Base-by-base conservation (phyloP, 2,797 vertebrate genomes). In the Garrulus glandarius region DNA sequence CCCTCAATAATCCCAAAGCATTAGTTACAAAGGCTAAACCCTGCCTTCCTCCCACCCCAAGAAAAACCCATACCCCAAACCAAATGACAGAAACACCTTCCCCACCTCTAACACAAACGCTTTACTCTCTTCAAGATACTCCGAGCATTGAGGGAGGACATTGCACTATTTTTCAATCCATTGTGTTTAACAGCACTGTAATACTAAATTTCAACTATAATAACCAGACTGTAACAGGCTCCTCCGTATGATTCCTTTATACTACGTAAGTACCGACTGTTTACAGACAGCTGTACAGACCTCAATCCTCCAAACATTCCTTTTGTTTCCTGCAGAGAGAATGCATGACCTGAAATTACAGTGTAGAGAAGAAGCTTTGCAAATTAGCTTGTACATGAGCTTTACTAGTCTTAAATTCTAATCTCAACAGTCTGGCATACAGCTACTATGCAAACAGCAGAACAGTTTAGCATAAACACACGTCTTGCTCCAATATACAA, bases 331-430 rank as follows among this genome's bases (percentile, higher is more conserved):
- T 71, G 30, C 43, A 88, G 53, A 78, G 69, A 68, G 63, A 92
- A 95, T 49, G 15, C 46, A 61, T 57, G 89, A 85, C 89, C 53
- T 50, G 53, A 61, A 92, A 89, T 71, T 91, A 57, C 52, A 92
- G 46, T 4, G 6, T 3, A 47, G 57, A 57, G 89, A 87, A 93
- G 68, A 2, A 90, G 89, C 72, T 92, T 88, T 75, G 65, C 30
- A 90, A 95, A 93, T 95, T 78, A 94, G 72, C 82, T 93, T 86
- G 82, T 78, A 89, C 88, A 84, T 68, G 53, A 93, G 85, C 89
- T 94, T 95, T 91, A 61, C 60, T 75, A 50, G 76, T 85, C 89
- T 95, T 86, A 95, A 83, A 87, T 60, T 87, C 69, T 92, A 85
- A 95, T 89, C 93, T 89, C 68, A 71, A 39, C n/a, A 71, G 87